These are phyloP conservation scores for Carcina quercana DNA, from an alignment of 2,888 invertebrate genomes.

Conservation along the genomic window DNA sequence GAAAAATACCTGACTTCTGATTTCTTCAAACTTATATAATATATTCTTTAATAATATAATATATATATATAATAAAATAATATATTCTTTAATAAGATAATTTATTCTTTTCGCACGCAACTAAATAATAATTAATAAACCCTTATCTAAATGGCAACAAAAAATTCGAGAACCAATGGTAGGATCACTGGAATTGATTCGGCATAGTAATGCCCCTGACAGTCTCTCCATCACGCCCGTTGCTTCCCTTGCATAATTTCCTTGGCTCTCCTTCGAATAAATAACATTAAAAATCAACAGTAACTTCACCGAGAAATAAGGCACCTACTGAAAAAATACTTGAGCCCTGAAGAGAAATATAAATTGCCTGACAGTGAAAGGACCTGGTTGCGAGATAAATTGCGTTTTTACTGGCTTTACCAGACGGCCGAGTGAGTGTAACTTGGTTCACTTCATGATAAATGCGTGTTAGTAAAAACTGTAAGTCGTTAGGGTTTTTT, in stretches of 20 bases:
- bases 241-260: slow-evolving; percentile 53
- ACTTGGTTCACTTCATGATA: neutral
- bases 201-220: slow-evolving; percentile 55
- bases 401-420: neutral
- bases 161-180: no score
- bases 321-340: slow-evolving; percentile 1
- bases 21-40: no score
- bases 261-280: slow-evolving; percentile 46
- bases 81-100: no score
- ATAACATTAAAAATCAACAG: slow-evolving; percentile 59
- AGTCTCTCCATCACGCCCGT: slow-evolving; percentile 56
- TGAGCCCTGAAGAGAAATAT: neutral
- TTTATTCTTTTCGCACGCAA: no score
- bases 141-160: no score
- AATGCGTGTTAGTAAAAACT: neutral
- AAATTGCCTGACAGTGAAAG: slow-evolving; percentile 2
- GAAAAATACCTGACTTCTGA: no score
- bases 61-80: no score
- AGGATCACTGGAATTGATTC: slow-evolving; percentile 51
- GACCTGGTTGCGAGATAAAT: neutral
- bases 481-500: no score
- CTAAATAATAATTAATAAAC: no score
- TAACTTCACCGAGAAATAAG: slow-evolving; percentile 25
- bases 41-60: no score
- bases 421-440: neutral